Conservation (phyloP, 2,888 invertebrate species). For the Plutella xylostella region DNA sequence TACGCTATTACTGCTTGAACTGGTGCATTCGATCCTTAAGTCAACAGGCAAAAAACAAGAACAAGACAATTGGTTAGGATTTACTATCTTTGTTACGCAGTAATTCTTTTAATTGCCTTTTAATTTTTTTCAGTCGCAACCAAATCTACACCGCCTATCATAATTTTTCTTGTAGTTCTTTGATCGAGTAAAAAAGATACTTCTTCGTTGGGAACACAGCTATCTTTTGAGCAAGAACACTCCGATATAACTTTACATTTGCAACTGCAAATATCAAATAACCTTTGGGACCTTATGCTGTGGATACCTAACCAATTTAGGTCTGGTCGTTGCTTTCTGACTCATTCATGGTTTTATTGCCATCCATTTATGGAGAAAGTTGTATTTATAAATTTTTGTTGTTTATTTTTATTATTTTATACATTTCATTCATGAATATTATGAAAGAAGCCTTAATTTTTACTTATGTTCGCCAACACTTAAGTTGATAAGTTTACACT, state of each 20-base stretch:
- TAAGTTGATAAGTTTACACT: too few species aligned
- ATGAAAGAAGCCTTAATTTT: too few species aligned
- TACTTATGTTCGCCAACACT: too few species aligned
- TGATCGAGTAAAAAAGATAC: not conserved
- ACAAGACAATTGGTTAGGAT: not conserved
- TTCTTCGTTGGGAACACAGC: not conserved
- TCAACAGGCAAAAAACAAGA: not conserved
- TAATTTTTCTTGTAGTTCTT: not conserved
- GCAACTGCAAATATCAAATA: conserved; percentile 1
- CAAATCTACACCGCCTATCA: too few species aligned
- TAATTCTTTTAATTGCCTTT: not conserved
- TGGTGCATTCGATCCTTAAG: not conserved
- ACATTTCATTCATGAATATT: too few species aligned
- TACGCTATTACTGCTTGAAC: not conserved
- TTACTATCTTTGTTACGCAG: not conserved
- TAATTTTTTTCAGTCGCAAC: too few species aligned
- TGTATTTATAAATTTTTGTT: too few species aligned
- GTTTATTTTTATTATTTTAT: too few species aligned
- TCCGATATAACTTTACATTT: not conserved
- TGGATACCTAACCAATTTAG: too few species aligned
- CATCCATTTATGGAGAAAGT: too few species aligned
- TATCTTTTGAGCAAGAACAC: not conserved
- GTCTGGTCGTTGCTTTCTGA: too few species aligned
- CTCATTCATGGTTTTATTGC: too few species aligned
- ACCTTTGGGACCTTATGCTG: not conserved